Base-by-base conservation (phyloP, 2,797 vertebrate species). In the Danio tinwini region DNA sequence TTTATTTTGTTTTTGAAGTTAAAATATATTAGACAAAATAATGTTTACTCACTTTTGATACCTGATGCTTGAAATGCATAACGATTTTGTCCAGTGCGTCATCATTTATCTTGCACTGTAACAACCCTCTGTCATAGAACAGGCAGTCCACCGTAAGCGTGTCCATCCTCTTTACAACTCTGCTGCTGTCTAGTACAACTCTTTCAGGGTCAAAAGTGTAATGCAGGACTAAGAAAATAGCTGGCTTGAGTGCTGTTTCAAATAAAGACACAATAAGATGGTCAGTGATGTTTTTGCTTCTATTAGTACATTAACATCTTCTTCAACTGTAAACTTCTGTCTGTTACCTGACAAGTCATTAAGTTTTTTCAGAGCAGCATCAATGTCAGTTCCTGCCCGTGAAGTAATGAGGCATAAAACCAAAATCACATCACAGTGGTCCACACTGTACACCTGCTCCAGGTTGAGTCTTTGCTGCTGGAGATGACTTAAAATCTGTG, bases 361-460 rank as follows among this genome's bases (percentile, higher is more conserved):
- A 55, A 83, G 78, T 52, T 42, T 5, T 9, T 39, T 6, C 19
- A 76, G 8, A 45, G 82, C 82, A 13, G 52, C 52, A 52, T 80
- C 16, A 17, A 76, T 73, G 14, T 83, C 73, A 12, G 78, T 73
- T 81, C 78, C 78, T 9, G 67, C 74, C 45, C 67, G 73, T 16
- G 78, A 80, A 37, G 55, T 53, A 45, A 83, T 19, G 16, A 53
- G 53, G 19, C 82, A 80, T 16, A 76, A 77, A 53, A 61, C 44
- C 39, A 83, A 5, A 50, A 83, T n/a, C n/a, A n/a, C n/a, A n/a
- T n/a, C n/a, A n/a, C n/a, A n/a, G n/a, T n/a, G n/a, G n/a, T n/a
- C n/a, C 19, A 44, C 77, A 5, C 0, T 12, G 9, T 7, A 0
- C 19, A 61, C 53, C 37, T 59, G 6, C 50, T 13, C 13, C 7